Conservation (phyloP, 2,888 invertebrate species). For the Ormyrus rosae region DNA sequence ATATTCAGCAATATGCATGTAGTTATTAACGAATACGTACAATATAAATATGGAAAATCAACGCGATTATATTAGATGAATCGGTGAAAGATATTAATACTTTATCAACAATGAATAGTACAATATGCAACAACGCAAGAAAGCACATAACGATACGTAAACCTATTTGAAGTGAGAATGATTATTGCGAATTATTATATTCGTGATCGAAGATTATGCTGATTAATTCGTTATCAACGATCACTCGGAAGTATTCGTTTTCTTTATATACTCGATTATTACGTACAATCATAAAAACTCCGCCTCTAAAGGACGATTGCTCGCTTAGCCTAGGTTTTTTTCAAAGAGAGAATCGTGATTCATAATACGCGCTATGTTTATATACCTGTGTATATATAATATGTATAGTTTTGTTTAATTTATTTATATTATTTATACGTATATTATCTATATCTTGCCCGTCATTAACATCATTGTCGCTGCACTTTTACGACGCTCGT, state of each 20-base stretch:
- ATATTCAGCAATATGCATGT: slow-evolving; percentile 37
- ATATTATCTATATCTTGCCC: slow-evolving; percentile 42
- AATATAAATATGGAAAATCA: slow-evolving; percentile 44
- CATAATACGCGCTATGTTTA: slow-evolving; percentile 51
- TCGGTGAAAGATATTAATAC: neutral
- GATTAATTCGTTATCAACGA: slow-evolving; percentile 43
- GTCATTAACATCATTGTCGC: slow-evolving; percentile 8
- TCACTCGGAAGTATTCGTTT: slow-evolving; percentile 30
- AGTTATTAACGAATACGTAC: slow-evolving; percentile 50
- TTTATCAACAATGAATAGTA: slow-evolving; percentile 25
- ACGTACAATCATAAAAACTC: slow-evolving; percentile 53
- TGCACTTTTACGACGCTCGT: neutral
- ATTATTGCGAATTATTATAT: slow-evolving; percentile 44
- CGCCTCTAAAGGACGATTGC: slow-evolving; percentile 46
- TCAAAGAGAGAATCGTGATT: slow-evolving; percentile 54
- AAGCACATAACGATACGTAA: slow-evolving; percentile 28
- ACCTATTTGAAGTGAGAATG: slow-evolving; percentile 4
- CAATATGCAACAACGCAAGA: slow-evolving; percentile 27
- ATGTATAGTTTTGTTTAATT: slow-evolving; percentile 48
- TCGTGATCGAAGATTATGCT: slow-evolving; percentile 26
- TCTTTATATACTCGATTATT: slow-evolving; percentile 49
- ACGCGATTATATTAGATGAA: slow-evolving; percentile 19
- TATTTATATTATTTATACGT: slow-evolving; percentile 51
- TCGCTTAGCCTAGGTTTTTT: slow-evolving; percentile 52
- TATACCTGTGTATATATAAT: slow-evolving; percentile 52